These are phyloP conservation scores for Helicolenus hilgendorfi DNA, from an alignment of 2,797 vertebrate species.

Conservation along the genomic window DNA sequence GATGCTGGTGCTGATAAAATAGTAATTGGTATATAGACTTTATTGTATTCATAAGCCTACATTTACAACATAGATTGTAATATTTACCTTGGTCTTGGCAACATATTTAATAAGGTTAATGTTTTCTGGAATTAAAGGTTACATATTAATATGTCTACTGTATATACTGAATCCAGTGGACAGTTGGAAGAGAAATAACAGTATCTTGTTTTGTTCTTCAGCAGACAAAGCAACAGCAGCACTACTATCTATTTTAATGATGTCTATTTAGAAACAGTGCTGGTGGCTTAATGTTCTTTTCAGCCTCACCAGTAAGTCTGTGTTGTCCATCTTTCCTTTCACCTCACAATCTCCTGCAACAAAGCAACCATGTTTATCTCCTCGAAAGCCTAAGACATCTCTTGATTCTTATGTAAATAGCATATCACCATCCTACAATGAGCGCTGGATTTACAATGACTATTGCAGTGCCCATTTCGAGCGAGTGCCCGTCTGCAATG, in stretches of 20 bases:
- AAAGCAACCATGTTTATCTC: background rate
- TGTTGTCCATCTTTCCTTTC: background rate
- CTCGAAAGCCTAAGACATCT: background rate
- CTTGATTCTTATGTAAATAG: background rate
- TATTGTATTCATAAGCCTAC: background rate
- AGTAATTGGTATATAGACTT: background rate
- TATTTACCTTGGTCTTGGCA: background rate
- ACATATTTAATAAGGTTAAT: background rate
- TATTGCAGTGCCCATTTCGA: no score
- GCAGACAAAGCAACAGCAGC: background rate
- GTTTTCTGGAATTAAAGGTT: background rate
- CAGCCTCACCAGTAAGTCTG: background rate
- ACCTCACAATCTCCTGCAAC: background rate
- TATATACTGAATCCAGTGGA: background rate
- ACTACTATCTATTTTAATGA: background rate
- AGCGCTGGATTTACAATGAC: background rate
- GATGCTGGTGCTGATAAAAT: background rate
- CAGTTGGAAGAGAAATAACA: background rate
- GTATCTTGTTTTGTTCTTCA: background rate
- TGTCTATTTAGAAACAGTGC: background rate
- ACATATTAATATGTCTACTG: background rate
- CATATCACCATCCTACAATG: background rate
- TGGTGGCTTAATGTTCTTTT: constrained; percentile 22
- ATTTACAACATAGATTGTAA: background rate
- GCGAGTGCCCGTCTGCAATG: no score